Percentiles rank a stretch among this genome's conserved stretches.
Conservation (phyloP, 2,888 invertebrate genomes). For the Harmothoe impar region DNA sequence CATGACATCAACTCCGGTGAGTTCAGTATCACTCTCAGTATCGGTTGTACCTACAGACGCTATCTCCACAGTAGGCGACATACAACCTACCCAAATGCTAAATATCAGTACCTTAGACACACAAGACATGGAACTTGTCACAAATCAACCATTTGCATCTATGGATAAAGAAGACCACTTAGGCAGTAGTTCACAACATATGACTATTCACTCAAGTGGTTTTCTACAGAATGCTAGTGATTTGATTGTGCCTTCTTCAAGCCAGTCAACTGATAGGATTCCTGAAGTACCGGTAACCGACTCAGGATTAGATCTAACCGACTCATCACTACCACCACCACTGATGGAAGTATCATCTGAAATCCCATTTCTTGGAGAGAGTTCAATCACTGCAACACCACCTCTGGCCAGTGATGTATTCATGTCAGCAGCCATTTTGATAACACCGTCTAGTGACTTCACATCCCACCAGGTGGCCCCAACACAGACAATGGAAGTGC, state of each 20-base stretch:
- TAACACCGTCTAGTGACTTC: background rate
- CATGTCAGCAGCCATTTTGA: background rate
- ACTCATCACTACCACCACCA: background rate
- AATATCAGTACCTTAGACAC: background rate
- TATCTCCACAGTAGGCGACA: background rate
- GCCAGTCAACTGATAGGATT: background rate
- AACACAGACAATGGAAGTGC: conserved; percentile 28
- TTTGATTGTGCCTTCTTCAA: background rate
- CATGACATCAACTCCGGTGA: conserved; percentile 40
- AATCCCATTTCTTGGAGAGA: background rate
- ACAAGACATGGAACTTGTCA: background rate
- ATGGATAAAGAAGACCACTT: background rate
- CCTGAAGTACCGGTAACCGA: background rate
- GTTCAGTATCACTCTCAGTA: conserved; percentile 33
- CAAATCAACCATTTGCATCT: background rate
- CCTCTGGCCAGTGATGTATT: background rate
- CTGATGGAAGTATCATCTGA: background rate
- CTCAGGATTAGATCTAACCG: background rate
- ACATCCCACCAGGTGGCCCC: background rate
- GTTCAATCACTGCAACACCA: background rate
- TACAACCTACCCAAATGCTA: background rate
- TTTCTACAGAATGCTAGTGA: background rate
- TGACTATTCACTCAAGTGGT: background rate
- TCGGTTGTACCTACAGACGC: background rate
- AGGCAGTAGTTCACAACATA: background rate